Evolutionary conservation across 2,113 vertebrate genomes (phyloP).

Genomic region (Epinephelus fuscoguttatus): DNA sequence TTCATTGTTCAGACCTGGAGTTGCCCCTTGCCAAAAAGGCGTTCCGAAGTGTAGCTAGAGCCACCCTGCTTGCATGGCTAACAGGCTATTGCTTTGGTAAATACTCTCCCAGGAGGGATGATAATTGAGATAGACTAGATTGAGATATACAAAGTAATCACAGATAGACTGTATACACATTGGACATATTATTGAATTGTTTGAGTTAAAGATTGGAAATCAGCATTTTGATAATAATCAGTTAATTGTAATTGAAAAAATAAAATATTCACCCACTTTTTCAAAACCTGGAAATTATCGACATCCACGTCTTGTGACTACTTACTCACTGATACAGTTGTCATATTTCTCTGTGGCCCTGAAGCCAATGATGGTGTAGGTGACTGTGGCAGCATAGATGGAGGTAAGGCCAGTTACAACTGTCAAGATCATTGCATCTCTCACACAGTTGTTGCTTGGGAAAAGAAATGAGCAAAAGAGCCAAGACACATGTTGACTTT

Average conservation of each 20-base stretch:
- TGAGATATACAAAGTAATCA: too few species aligned
- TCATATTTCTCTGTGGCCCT: constrained; percentile 91
- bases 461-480: not conserved
- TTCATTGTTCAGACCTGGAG: too few species aligned
- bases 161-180: too few species aligned
- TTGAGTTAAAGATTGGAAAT: too few species aligned
- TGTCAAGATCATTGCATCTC: constrained; percentile 90
- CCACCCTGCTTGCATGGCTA: too few species aligned
- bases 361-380: constrained; percentile 94
- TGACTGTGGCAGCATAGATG: constrained; percentile 89
- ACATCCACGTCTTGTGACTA: not conserved
- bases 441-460: constrained; percentile 92
- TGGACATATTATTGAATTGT: too few species aligned
- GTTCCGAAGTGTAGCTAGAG: too few species aligned
- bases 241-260: not conserved
- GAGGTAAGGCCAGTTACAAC: constrained; percentile 91
- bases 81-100: too few species aligned
- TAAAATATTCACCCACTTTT: not conserved
- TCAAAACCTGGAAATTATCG: not conserved
- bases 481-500: not conserved
- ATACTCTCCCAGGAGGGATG: too few species aligned
- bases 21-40: too few species aligned
- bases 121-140: too few species aligned
- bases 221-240: too few species aligned
- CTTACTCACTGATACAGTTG: constrained; percentile 86